Evolutionary conservation across 2,888 invertebrate species (phyloP).

Genomic region (Chymomyza caudatula): DNA sequence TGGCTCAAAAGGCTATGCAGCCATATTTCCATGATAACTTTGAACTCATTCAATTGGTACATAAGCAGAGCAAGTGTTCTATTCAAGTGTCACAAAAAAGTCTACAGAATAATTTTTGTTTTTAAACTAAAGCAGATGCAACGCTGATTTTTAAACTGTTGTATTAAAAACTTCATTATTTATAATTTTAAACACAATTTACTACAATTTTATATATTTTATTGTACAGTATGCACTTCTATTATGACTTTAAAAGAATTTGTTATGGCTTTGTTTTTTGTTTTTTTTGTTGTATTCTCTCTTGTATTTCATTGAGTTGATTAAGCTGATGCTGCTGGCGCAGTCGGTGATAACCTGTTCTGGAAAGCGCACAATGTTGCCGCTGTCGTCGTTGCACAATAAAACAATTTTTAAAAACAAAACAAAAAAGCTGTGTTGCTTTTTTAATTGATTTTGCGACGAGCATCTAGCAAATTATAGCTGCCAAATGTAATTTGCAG

Average conservation of each 20-base stretch:
- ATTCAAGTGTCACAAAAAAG: too few relatives aligned
- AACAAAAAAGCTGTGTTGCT: slow-evolving; percentile 39
- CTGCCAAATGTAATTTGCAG: slow-evolving; percentile 45
- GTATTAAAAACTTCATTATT: too few relatives aligned
- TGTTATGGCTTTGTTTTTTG: slow-evolving; percentile 10
- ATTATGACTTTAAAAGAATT: neutral
- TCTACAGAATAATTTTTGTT: too few relatives aligned
- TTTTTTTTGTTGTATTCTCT: neutral
- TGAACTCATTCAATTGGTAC: too few relatives aligned
- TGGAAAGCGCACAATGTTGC: slow-evolving; percentile 34
- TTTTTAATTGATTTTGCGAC: slow-evolving; percentile 62
- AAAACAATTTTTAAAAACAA: slow-evolving; percentile 50
- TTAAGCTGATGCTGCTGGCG: slow-evolving; percentile 40
- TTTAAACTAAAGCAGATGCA: too few relatives aligned
- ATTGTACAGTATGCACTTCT: neutral
- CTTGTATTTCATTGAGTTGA: slow-evolving; percentile 8
- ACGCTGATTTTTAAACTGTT: too few relatives aligned
- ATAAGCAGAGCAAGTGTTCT: too few relatives aligned
- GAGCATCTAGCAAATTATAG: slow-evolving; percentile 53
- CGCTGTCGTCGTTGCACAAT: slow-evolving; percentile 52
- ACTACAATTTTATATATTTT: neutral
- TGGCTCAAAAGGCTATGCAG: too few relatives aligned
- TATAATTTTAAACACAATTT: neutral
- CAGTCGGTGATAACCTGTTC: slow-evolving; percentile 62
- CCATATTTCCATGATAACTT: too few relatives aligned